Evolutionary conservation across 2,113 vertebrate species (phyloP), one percentile per base, ranked within the genome.

Genomic region (Anhinga rufa): DNA sequence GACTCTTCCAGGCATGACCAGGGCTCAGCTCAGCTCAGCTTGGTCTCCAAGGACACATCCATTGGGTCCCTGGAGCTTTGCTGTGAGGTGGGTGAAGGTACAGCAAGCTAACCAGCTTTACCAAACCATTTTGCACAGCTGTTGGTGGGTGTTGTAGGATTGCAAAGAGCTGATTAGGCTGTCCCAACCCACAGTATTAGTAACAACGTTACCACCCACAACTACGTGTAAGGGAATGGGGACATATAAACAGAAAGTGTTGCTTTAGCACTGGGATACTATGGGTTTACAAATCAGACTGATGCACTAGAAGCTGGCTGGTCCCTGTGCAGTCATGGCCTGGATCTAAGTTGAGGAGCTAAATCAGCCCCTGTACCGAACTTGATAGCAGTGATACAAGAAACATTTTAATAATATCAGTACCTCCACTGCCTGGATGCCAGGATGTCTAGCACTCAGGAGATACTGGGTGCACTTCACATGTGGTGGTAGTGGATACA

Each of bases 261-360:
- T 93, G 58, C 64, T 82, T 65, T 72, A 81, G 68, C 51, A 17
- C 42, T 74, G 58, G 51, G 51, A 2, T 88, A 2, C 42, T 58
- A 17, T 4, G 64, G 68, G 49, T 68, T 82, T 90, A 21, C 46
- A 68, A 87, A 81, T 38, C 79, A 40, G 77, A 90, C 2, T 32
- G 85, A 94, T 94, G 93, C 89, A 96, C 96, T 55, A 92, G 92
- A 90, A 95, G 93, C 85, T 95, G 94, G 92, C 83, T 96, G 87
- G 76, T 95, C 89, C 88, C 83, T 93, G 54, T 66, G 40, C 69
- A 96, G 85, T 70, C 42, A 7, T 75, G 77, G 80, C 72, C 58
- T 79, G 70, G 58, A 93, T 82, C 62, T 70, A 70, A 90, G 46
- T 1, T 52, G 75, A 48, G 40, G 71, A 83, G 46, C 26, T 38